Base-by-base conservation (phyloP, 1,140 invertebrate species). In the Pseudomyrmex sp. region DNA sequence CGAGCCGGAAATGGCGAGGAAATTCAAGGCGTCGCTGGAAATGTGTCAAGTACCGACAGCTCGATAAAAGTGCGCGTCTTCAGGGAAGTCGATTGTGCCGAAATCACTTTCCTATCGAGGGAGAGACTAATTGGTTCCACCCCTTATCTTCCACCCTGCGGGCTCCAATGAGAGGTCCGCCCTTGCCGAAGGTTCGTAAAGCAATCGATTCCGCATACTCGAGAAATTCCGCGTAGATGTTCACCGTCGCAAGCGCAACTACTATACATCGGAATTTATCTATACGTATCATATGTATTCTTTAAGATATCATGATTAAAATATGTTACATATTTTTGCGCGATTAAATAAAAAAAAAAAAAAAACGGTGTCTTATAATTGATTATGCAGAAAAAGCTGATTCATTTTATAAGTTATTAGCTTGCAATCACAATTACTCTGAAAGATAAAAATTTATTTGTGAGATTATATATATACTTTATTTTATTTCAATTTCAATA, bases 11-110 rank as follows among this genome's bases (percentile, higher is more conserved):
- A 70, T 70, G 75, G 12, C 52, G 73, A 69, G 65, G 76, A 82
- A 68, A 88, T 83, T 73, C 66, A 50, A 75, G 23, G 35, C 54
- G 74, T n/a, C 74, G 59, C 50, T 15, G 63, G 8, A 87, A 89
- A 88, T 89, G 85, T 79, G 77, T 89, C 87, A 89, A 89, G 87
- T 56, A 82, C 74, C 85, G 85, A 52, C 85, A 54, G 87, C 85
- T 87, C 87, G 87, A 85, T 89, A 84, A 85, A 79, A 89, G 80
- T 86, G 88, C 66, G 59, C 87, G 74, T 69, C 72, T 48, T 52
- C 56, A 50, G 63, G 65, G 75, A 88, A 75, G 54, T 73, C 61
- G 79, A 48, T 61, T 73, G 80, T 63, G 58, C 80, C 74, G 66
- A 88, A 88, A 89, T 86, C 84, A 68, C 80, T 88, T 86, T 82